These are phyloP conservation scores for Latheticus oryzae DNA, from an alignment of 2,888 invertebrate genomes.

Conservation along the genomic window DNA sequence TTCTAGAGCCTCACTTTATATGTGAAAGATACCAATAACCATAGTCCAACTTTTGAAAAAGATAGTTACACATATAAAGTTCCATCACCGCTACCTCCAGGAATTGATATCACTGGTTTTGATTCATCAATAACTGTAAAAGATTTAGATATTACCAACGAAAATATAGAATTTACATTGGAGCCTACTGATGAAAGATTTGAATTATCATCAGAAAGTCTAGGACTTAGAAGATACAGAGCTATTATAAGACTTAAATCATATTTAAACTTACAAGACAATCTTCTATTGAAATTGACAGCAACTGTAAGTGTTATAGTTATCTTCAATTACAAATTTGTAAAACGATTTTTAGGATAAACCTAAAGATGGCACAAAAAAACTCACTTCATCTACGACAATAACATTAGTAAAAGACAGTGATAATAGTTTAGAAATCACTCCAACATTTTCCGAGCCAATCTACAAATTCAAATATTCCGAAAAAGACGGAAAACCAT, in stretches of 20 bases:
- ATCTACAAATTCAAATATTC: constrained; percentile 67
- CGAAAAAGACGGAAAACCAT: constrained; percentile 55
- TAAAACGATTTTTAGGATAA: too few species aligned
- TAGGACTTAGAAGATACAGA: constrained; percentile 35
- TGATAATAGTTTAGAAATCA: constrained; percentile 65
- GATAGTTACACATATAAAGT: constrained; percentile 62
- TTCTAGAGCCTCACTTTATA: constrained; percentile 48
- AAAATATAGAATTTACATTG: constrained; percentile 50
- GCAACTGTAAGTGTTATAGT: constrained; percentile 55
- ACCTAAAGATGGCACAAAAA: too few species aligned
- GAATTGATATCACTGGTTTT: constrained; percentile 64
- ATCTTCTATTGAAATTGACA: constrained; percentile 49
- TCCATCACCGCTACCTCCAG: constrained; percentile 66
- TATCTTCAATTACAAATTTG: too few species aligned
- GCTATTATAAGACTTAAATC: constrained; percentile 46
- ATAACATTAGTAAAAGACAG: too few species aligned
- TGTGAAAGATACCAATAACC: constrained; percentile 68
- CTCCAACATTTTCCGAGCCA: constrained; percentile 65
- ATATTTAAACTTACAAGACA: neutral
- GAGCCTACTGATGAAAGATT: too few species aligned
- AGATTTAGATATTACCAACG: constrained; percentile 70
- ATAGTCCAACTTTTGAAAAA: constrained; percentile 65
- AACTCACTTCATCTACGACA: too few species aligned
- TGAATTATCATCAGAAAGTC: constrained; percentile 31
- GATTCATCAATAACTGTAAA: constrained; percentile 63